Evolutionary conservation across 1,140 invertebrate species (phyloP).

Genomic region (Drosophila trapezifrons): DNA sequence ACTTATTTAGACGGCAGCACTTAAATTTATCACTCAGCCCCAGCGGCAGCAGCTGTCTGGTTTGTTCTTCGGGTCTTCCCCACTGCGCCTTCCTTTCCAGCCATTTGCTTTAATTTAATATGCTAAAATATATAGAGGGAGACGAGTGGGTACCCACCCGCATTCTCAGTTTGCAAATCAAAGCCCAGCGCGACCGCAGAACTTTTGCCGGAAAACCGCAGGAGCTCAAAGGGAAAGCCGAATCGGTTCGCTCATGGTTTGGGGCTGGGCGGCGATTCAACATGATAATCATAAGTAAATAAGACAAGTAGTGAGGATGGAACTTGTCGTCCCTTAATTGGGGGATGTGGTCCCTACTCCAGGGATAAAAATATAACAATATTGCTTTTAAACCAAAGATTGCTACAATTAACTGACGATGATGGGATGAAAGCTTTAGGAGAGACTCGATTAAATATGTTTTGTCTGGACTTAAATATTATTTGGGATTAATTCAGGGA

Average conservation of each 20-base stretch:
- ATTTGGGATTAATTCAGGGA: not conserved
- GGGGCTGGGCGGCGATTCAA: conserved; percentile 14
- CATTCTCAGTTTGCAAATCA: conserved; percentile 68
- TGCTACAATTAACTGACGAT: too few relatives aligned
- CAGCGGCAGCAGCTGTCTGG: conserved; percentile 27
- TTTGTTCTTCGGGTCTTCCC: conserved; percentile 9
- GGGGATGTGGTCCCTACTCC: not conserved
- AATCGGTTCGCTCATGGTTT: conserved; percentile 1
- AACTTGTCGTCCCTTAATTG: conserved; percentile 43
- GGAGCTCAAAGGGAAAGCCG: conserved; percentile 23
- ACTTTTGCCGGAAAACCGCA: conserved; percentile 62
- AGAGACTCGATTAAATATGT: not conserved
- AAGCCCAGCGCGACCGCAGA: conserved; percentile 63
- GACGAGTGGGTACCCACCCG: conserved; percentile 32
- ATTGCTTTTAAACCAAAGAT: not conserved
- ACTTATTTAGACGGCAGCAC: conserved; percentile 74
- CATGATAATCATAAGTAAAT: conserved; percentile 69
- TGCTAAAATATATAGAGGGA: conserved; percentile 63
- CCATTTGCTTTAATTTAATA: conserved; percentile 80
- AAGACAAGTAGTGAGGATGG: conserved; percentile 15
- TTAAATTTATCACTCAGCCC: conserved; percentile 75
- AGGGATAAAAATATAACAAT: not conserved
- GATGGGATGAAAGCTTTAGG: not conserved
- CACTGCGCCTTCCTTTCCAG: conserved; percentile 31
- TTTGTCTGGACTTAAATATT: not conserved